Conservation (phyloP, 2,888 invertebrate genomes). For the Furcula furcula region DNA sequence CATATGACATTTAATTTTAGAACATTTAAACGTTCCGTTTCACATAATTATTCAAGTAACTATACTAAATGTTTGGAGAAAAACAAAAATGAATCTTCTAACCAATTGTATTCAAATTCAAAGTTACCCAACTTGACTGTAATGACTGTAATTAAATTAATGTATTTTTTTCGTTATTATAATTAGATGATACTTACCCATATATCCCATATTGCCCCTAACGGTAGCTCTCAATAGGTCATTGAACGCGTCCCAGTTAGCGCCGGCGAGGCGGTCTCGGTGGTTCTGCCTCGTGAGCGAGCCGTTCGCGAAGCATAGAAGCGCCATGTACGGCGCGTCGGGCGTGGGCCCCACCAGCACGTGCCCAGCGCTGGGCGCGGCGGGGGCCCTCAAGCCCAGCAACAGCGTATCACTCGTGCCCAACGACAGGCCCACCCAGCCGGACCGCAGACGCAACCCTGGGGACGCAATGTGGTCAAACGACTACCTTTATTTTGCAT, state of each 20-base stretch:
- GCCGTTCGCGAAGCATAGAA: conserved; percentile 97
- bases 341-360: conserved; percentile 93
- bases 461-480: too few relatives aligned
- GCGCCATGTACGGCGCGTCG: conserved; percentile 90
- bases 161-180: too few relatives aligned
- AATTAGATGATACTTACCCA: conserved; percentile 84
- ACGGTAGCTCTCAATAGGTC: conserved; percentile 91
- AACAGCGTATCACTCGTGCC: conserved; percentile 98
- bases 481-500: too few relatives aligned
- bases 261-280: conserved; percentile 86
- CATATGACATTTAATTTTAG: too few relatives aligned
- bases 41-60: too few relatives aligned
- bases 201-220: conserved; percentile 95
- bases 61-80: too few relatives aligned
- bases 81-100: too few relatives aligned
- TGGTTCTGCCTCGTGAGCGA: conserved; percentile 94
- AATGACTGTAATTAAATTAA: too few relatives aligned
- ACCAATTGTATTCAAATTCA: too few relatives aligned
- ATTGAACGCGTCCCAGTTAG: conserved; percentile 93
- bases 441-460: conserved; percentile 90
- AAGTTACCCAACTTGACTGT: too few relatives aligned
- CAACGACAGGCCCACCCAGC: conserved; percentile 93
- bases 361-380: conserved; percentile 89
- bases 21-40: too few relatives aligned
- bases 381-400: conserved; percentile 86